These are phyloP conservation scores for Plectrocnemia conspersa DNA, from an alignment of 1,140 invertebrate genomes.

Conservation along the genomic window DNA sequence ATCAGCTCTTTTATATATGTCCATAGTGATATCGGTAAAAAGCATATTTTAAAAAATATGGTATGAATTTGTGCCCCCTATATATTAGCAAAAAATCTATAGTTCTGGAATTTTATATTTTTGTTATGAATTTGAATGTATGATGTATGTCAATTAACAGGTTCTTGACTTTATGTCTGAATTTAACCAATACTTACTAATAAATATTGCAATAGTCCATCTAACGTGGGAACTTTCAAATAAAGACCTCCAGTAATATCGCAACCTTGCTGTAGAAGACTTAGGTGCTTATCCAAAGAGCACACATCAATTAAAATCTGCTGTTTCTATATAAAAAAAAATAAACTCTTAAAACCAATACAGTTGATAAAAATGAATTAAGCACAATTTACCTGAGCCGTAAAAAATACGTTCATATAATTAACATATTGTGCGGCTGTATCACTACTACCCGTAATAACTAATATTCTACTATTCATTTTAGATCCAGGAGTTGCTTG, in stretches of 20 bases:
- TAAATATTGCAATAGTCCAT: slow-evolving; percentile 88
- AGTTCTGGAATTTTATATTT: too few relatives aligned
- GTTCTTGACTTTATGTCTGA: too few relatives aligned
- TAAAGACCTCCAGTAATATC: slow-evolving; percentile 94
- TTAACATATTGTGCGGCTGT: slow-evolving; percentile 95
- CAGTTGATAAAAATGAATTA: slow-evolving; percentile 13
- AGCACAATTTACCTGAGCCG: slow-evolving; percentile 68
- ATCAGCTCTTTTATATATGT: slow-evolving; percentile 6
- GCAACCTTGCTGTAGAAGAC: slow-evolving; percentile 89
- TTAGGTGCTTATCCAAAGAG: slow-evolving; percentile 85
- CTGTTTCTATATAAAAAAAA: slow-evolving; percentile 62
- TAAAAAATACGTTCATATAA: slow-evolving; percentile 98
- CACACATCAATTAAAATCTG: slow-evolving; percentile 91
- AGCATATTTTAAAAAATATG: slow-evolving; percentile 14
- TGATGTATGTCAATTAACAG: too few relatives aligned
- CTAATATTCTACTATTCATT: slow-evolving; percentile 72
- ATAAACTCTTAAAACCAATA: slow-evolving; percentile 10
- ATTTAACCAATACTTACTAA: slow-evolving; percentile 56
- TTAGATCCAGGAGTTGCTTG: slow-evolving; percentile 60
- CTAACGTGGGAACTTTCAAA: slow-evolving; percentile 70
- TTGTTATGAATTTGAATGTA: too few relatives aligned
- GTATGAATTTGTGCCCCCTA: too few relatives aligned
- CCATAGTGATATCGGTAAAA: slow-evolving; percentile 6
- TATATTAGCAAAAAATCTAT: too few relatives aligned
- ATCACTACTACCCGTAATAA: slow-evolving; percentile 85